Percentiles rank a stretch among this genome's conserved stretches.
These are phyloP conservation scores for Leptatherina wallacei DNA, from an alignment of 2,797 vertebrate species.

Conservation along the genomic window DNA sequence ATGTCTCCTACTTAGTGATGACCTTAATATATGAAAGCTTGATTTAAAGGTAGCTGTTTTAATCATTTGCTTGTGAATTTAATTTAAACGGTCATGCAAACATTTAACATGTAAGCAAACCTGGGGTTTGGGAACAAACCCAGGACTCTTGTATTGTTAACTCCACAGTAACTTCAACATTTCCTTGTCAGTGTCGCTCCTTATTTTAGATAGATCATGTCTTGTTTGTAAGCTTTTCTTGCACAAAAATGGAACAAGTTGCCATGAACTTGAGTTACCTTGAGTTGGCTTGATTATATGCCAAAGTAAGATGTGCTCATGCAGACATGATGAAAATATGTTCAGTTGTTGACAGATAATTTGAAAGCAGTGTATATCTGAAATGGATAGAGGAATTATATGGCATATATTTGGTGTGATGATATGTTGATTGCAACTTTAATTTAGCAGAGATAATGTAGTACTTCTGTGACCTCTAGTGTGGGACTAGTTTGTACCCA, in stretches of 20 bases:
- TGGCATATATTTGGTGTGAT: not conserved
- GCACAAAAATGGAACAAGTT: not conserved
- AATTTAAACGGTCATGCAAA: not conserved
- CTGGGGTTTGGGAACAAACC: not conserved
- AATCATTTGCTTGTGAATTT: not conserved
- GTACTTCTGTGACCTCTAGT: not conserved
- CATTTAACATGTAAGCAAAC: not conserved
- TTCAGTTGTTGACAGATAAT: not conserved
- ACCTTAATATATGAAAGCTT: not conserved
- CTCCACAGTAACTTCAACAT: not conserved
- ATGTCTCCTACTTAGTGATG: not conserved
- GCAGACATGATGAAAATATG: not conserved
- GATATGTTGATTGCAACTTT: not conserved
- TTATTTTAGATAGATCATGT: not conserved
- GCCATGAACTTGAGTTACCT: not conserved
- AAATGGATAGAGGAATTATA: not conserved
- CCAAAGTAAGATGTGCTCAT: too few relatives aligned
- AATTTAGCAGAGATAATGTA: slow-evolving; percentile 1
- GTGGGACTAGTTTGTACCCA: not conserved
- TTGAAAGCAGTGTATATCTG: not conserved
- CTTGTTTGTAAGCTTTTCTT: not conserved
- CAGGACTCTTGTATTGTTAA: not conserved
- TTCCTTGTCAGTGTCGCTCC: not conserved
- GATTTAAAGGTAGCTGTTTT: not conserved
- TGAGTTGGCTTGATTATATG: too few relatives aligned